phyloP scores from a whole-genome alignment of 2,797 vertebrate species.

The Falco peregrinus region DNA sequence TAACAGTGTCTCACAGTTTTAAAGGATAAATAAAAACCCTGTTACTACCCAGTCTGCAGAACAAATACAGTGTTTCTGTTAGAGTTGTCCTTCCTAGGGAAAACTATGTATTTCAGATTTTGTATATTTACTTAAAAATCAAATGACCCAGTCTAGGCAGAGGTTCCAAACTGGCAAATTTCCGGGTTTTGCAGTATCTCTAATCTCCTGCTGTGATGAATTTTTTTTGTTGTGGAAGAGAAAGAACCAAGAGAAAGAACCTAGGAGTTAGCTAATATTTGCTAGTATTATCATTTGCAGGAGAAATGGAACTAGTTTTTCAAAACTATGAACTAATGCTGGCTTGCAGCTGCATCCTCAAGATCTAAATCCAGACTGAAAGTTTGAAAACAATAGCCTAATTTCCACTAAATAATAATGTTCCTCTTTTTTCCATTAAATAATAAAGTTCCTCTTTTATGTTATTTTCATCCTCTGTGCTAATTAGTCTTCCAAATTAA shows the following conservation, averaged over 20 bases:
- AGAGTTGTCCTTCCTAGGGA: background rate
- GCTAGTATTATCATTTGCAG: background rate
- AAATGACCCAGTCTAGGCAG: background rate
- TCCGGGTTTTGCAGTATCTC: background rate
- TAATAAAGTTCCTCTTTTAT: background rate
- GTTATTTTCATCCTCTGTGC: background rate
- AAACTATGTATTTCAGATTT: background rate
- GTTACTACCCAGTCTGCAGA: background rate
- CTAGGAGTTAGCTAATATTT: background rate
- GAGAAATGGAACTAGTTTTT: background rate
- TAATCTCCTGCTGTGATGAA: background rate
- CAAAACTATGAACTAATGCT: background rate
- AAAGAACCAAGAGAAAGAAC: background rate
- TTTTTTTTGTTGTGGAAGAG: background rate
- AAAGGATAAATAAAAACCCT: background rate
- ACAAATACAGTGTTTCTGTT: background rate
- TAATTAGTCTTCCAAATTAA: background rate
- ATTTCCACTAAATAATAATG: constrained; percentile 10
- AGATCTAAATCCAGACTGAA: background rate
- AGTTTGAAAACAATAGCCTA: background rate
- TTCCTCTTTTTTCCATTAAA: background rate
- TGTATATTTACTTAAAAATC: background rate
- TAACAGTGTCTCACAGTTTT: background rate
- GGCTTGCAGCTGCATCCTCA: background rate
- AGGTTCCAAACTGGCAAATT: background rate